Base-by-base conservation (phyloP, 2,888 invertebrate species). In the Eupsilia transversa region DNA sequence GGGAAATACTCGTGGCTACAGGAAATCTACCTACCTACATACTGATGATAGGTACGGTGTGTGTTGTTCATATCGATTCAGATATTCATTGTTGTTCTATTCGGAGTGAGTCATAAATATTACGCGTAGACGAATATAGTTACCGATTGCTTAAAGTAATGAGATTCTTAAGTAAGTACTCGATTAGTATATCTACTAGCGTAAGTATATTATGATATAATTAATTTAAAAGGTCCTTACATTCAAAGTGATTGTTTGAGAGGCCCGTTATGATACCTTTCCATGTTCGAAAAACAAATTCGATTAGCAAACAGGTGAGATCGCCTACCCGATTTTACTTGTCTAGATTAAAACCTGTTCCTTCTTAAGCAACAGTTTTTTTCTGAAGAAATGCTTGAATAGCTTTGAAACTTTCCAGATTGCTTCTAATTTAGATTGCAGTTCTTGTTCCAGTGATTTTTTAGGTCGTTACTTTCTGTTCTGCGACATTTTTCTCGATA, bases 341-440 rank as follows among this genome's bases (percentile, higher is more conserved):
- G 35, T 59, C 12, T 35, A 64, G 43, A 80, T 76, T 76, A 68
- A 84, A 82, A 80, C n/a, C 67, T 69, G 52, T 79, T 72, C n/a
- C 3, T 70, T 52, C 56, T 70, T 6, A 20, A n/a, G 61, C 12
- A 72, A 67, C 63, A 43, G 72, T 70, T 80, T 75, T 75, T 70
- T 69, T 60, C 67, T 60, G 23, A 70, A 66, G 49, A 54, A 72
- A 33, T 54, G 9, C 59, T 61, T 70, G 61, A 80, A 72, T 63
- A 70, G 66, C 68, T 65, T 67, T 65, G 23, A 70, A 76, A 73
- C 38, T 84, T 76, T 46, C 12, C 56, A 64, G 66, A 75, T 76
- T 70, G 81, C 52, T 72, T 33, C 43, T 84, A 75, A 84, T 82
- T 84, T 83, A 81, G 63, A 81, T 83, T 84, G 84, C 84, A 84